Conservation (phyloP, 35 echinoderm and acorn worm species). For the Eucidaris tribuloides region DNA sequence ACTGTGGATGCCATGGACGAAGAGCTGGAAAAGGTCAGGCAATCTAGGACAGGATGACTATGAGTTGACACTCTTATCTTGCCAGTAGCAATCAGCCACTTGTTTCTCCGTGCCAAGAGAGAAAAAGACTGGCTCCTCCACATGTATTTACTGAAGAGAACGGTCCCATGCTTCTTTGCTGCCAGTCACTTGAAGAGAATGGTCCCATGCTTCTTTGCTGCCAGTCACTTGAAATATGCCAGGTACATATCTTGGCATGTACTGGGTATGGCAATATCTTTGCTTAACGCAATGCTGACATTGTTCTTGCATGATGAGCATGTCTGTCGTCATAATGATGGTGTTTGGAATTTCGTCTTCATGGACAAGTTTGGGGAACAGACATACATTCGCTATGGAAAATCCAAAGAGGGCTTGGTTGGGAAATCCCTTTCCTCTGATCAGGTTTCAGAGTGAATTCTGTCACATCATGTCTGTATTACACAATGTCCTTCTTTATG, state of each 20-base stretch:
- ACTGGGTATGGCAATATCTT: background rate
- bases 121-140: constrained; percentile 14
- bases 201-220: constrained; percentile 39
- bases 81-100: background rate
- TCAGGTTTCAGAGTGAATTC: too few species aligned
- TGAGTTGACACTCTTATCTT: constrained; percentile 20
- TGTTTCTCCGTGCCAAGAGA: constrained; percentile 6
- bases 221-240: constrained; percentile 12
- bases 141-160: constrained; percentile 16
- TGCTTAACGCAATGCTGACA: background rate
- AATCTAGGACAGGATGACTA: background rate
- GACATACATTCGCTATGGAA: too few species aligned
- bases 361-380: background rate
- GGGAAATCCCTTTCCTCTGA: too few species aligned
- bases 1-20: background rate
- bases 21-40: background rate
- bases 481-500: too few species aligned
- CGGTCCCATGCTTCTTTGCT: constrained; percentile 37
- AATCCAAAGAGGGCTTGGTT: too few species aligned
- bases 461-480: too few species aligned
- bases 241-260: constrained; percentile 2
- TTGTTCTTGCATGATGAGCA: background rate
- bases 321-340: constrained; percentile 14
- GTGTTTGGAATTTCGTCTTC: constrained; percentile 5
- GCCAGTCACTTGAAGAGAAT: constrained; percentile 24